Percentiles rank a stretch among this genome's conserved stretches.
These are phyloP conservation scores for Synanthedon vespiformis DNA, from an alignment of 2,888 invertebrate species.

Conservation along the genomic window DNA sequence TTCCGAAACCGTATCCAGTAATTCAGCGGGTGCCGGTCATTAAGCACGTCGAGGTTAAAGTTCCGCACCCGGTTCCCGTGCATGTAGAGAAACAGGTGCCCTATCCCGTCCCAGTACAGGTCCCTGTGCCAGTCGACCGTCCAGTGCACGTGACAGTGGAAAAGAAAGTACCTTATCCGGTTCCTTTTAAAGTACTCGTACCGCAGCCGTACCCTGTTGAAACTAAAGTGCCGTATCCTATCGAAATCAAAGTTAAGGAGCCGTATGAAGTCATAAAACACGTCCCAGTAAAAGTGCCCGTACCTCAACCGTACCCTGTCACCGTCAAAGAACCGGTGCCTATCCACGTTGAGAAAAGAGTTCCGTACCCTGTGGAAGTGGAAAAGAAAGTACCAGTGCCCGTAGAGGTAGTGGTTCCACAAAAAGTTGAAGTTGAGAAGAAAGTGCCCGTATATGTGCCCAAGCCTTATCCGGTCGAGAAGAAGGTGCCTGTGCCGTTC, in stretches of 20 bases:
- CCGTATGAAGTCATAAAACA: conserved; percentile 55
- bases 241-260: conserved; percentile 55
- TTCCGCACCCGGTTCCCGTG: conserved; percentile 48
- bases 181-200: conserved; percentile 51
- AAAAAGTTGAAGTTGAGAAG: conserved; percentile 43
- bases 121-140: conserved; percentile 40
- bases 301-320: conserved; percentile 63
- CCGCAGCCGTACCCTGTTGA: conserved; percentile 66
- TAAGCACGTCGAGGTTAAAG: conserved; percentile 52
- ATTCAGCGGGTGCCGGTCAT: conserved; percentile 52
- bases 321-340: conserved; percentile 66
- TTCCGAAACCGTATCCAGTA: conserved; percentile 60
- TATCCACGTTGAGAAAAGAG: conserved; percentile 54
- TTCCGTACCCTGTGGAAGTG: conserved; percentile 55
- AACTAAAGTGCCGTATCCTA: conserved; percentile 65
- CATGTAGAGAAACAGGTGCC: conserved; percentile 55
- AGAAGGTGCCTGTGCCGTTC: conserved; percentile 42
- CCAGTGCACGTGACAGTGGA: conserved; percentile 54
- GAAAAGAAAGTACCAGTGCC: conserved; percentile 59
- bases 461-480: conserved; percentile 41
- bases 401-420: conserved; percentile 12
- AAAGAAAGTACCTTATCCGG: conserved; percentile 49
- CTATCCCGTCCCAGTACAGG: conserved; percentile 45
- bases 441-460: conserved; percentile 38
- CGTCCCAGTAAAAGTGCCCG: conserved; percentile 48